Evolutionary conservation across 2,797 vertebrate species (phyloP).

Genomic region (Microctenopoma stevenorrisi): DNA sequence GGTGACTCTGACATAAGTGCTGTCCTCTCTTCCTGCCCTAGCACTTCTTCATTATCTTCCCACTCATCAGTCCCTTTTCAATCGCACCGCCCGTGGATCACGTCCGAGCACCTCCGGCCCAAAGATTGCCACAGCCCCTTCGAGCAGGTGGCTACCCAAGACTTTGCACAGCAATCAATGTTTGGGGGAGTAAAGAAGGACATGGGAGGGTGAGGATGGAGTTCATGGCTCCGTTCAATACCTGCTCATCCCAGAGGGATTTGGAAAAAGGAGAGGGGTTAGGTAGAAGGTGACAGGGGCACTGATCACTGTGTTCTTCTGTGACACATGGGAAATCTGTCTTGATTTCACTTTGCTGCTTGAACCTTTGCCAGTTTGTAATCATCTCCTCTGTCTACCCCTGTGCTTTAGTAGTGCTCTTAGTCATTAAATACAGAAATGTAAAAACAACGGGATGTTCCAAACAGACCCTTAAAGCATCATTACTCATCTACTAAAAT

Average conservation of each 20-base stretch:
- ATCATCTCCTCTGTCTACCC: slow-evolving; percentile 32
- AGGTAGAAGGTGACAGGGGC: slow-evolving; percentile 60
- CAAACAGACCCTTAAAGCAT: too few species aligned
- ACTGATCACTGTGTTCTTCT: slow-evolving; percentile 55
- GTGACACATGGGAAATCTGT: slow-evolving; percentile 59
- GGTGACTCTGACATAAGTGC: slow-evolving; percentile 35
- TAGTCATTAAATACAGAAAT: neutral
- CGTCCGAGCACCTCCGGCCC: slow-evolving; percentile 24
- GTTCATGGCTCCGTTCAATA: slow-evolving; percentile 79
- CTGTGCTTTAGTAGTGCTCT: slow-evolving; percentile 3
- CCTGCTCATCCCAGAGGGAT: slow-evolving; percentile 69
- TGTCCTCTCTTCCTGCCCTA: slow-evolving; percentile 12
- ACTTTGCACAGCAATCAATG: slow-evolving; percentile 71
- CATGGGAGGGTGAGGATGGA: slow-evolving; percentile 53
- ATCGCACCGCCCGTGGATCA: slow-evolving; percentile 39
- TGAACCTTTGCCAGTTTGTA: slow-evolving; percentile 42
- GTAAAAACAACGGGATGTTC: too few species aligned
- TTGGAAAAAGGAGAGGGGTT: slow-evolving; percentile 49
- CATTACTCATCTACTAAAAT: too few species aligned
- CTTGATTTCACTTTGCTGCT: slow-evolving; percentile 52
- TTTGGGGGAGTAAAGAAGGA: slow-evolving; percentile 38
- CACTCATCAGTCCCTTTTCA: slow-evolving; percentile 35
- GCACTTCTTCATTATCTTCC: slow-evolving; percentile 59
- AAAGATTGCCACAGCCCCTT: slow-evolving; percentile 24
- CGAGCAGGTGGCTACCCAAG: slow-evolving; percentile 55